Conservation (phyloP, 2,888 invertebrate species). For the Baronia brevicornis region DNA sequence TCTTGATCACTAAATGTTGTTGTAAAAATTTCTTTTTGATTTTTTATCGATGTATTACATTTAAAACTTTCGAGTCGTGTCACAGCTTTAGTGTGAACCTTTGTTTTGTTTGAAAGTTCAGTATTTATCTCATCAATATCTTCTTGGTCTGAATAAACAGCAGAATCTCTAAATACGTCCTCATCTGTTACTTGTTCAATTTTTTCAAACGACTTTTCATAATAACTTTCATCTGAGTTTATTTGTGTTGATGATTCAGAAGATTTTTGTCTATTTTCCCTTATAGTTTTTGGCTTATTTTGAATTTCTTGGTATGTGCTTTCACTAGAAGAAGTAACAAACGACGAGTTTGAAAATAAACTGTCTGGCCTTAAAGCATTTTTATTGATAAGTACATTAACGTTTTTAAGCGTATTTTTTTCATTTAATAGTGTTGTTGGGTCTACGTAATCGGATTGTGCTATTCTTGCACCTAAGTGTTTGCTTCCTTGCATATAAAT, state of each 20-base stretch:
- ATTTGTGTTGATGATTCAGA: conserved; percentile 24
- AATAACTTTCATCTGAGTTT: conserved; percentile 80
- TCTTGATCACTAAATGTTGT: conserved; percentile 36
- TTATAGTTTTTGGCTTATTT: conserved; percentile 28
- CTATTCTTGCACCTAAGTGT: conserved; percentile 89
- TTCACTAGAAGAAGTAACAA: conserved; percentile 73
- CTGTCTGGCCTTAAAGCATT: conserved; percentile 71
- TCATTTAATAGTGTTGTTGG: conserved; percentile 80
- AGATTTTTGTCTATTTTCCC: conserved; percentile 23
- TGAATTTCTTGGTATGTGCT: conserved; percentile 55
- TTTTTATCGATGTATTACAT: conserved; percentile 44
- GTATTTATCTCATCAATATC: conserved; percentile 55
- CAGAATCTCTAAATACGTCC: conserved; percentile 86
- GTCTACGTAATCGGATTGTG: conserved; percentile 90
- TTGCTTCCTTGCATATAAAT: conserved; percentile 87
- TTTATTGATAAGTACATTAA: conserved; percentile 79
- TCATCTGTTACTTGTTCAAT: conserved; percentile 82
- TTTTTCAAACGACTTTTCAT: conserved; percentile 84
- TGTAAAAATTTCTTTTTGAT: conserved; percentile 36
- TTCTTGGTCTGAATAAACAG: conserved; percentile 87
- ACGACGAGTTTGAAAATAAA: conserved; percentile 75
- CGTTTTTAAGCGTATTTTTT: conserved; percentile 64
- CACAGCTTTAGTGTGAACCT: conserved; percentile 34
- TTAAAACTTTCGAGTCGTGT: conserved; percentile 47
- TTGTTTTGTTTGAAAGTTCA: conserved; percentile 27